Evolutionary conservation across 1,140 invertebrate genomes (phyloP), one percentile per base, ranked within the genome.

Genomic region (Drosophila quadrilineata): DNA sequence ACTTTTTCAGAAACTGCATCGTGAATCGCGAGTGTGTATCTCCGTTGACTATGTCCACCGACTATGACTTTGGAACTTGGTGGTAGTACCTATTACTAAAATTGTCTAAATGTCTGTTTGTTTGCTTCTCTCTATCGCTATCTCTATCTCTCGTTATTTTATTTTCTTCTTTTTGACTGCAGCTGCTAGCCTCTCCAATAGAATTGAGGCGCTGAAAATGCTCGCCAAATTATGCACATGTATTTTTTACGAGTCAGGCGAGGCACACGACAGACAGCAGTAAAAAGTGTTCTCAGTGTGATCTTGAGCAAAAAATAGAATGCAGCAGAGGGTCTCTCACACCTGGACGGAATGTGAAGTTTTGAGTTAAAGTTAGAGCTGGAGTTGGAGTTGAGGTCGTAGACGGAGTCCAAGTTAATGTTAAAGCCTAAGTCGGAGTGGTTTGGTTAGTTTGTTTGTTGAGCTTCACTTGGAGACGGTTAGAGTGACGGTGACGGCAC

Each of bases 1-100:
- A 88, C 41, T 69, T 77, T 46, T 79, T 74, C n/a, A 84, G 49
- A 38, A 88, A 69, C 71, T 88, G 74, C 87, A 79, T 86, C 46
- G 70, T 57, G 9, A 2, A 31, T 6, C 16, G 10, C 10, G 31
- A 17, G n/a, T 21, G 31, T 19, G 2, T 46, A 26, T 6, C 24
- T 3, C 6, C 24, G 24, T 21, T n/a, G 8, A 0, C 3, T 21
- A 36, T 48, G 35, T 17, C 43, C 12, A 59, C 29, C 26, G 22
- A 22, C 24, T 36, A 8, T 26, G 3, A 26, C 17, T 28, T 24
- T 31, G 19, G 17, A 49, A 24, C 14, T 17, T 24, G 8, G 21
- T n/a, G n/a, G n/a, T n/a, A n/a, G n/a, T n/a, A n/a, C n/a, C n/a
- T n/a, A n/a, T n/a, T 17, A 45, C 6, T 8, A 3, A 31, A 40